Percentiles rank a stretch among this genome's conserved stretches.
These are phyloP conservation scores for Dromas ardeola DNA, from an alignment of 2,113 vertebrate genomes.

Conservation along the genomic window DNA sequence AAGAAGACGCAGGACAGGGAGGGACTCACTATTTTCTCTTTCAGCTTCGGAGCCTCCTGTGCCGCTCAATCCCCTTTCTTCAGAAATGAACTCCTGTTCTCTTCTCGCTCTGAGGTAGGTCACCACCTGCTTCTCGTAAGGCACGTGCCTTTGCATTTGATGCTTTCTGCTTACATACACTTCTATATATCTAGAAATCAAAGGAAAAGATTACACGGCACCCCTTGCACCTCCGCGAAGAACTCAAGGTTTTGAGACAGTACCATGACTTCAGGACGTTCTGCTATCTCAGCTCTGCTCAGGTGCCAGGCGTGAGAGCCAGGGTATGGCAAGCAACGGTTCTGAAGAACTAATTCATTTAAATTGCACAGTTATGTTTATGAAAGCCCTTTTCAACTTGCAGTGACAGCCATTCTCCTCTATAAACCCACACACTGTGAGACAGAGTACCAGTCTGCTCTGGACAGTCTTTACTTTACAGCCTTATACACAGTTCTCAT, in stretches of 20 bases:
- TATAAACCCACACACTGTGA: accelerated
- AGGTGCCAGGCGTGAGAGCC: background rate
- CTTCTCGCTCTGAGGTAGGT: slow-evolving; percentile 29
- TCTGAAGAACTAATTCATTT: background rate
- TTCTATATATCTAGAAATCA: slow-evolving; percentile 85
- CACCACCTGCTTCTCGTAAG: slow-evolving; percentile 21
- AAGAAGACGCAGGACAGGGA: accelerated
- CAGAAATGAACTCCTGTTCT: slow-evolving; percentile 46
- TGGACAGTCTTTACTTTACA: background rate
- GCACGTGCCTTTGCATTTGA: slow-evolving; percentile 70
- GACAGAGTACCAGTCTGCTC: accelerated
- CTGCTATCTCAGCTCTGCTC: background rate
- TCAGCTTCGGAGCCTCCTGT: background rate
- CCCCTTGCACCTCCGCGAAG: accelerated
- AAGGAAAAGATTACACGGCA: background rate
- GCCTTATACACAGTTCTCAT: background rate
- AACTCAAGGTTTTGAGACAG: accelerated
- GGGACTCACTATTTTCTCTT: slow-evolving; percentile 60
- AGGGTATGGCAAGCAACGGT: accelerated
- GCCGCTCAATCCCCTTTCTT: slow-evolving; percentile 28
- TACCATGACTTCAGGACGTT: accelerated
- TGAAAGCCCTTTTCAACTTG: background rate
- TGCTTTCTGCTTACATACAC: slow-evolving; percentile 85
- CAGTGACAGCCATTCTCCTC: no score
- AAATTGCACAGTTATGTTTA: no score